phyloP scores from a whole-genome alignment of 2,888 invertebrate species.

The Linyphia triangularis region DNA sequence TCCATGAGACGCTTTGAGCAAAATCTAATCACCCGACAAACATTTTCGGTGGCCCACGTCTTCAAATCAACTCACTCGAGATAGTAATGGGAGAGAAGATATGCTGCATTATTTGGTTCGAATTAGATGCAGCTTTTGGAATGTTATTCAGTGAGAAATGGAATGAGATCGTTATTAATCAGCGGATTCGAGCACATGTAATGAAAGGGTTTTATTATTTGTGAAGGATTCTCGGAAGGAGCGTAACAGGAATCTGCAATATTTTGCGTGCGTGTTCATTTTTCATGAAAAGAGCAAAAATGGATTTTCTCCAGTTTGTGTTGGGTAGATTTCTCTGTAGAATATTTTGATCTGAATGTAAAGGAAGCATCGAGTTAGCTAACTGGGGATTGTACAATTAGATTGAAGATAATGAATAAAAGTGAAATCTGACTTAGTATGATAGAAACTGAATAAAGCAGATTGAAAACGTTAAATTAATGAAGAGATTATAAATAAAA shows the following conservation, averaged over 20 bases:
- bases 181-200: background rate
- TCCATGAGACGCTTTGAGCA: conserved; percentile 25
- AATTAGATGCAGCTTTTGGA: conserved; percentile 31
- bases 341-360: too few relatives aligned
- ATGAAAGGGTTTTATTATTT: conserved; percentile 21
- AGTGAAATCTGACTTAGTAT: too few relatives aligned
- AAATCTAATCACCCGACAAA: conserved; percentile 68
- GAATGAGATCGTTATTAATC: conserved; percentile 39
- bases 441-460: too few relatives aligned
- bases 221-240: background rate
- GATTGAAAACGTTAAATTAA: too few relatives aligned
- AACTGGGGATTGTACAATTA: too few relatives aligned
- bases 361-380: too few relatives aligned
- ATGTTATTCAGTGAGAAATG: conserved; percentile 29
- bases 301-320: background rate
- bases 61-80: conserved; percentile 1
- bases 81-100: background rate
- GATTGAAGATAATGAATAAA: too few relatives aligned
- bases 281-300: background rate
- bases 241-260: background rate
- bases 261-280: background rate
- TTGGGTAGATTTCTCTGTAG: too few relatives aligned
- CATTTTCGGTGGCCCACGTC: conserved; percentile 37
- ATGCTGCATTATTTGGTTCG: conserved; percentile 37
- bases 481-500: too few relatives aligned